Evolutionary conservation across 2,888 invertebrate species (phyloP), one percentile per base, ranked within the genome.

Genomic region (Acleris emargana): DNA sequence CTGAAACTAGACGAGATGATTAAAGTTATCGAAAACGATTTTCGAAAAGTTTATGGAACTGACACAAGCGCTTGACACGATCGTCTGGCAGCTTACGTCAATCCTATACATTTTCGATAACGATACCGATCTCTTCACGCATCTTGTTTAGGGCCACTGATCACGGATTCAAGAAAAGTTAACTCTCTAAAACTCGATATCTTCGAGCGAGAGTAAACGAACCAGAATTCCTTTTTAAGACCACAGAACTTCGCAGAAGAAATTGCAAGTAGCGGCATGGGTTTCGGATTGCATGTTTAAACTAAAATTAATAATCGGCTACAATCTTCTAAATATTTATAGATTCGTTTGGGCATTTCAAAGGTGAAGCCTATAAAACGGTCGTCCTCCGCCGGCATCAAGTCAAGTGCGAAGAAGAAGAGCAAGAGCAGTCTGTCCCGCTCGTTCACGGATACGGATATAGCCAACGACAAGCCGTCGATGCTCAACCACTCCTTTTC

Each of bases 401-500:
- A 92, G 73, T 69, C 81, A 1, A 82, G 89, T 9, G 84, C 91
- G 7, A 89, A 93, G 59, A 94, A 91, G 91, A 89, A 88, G 82
- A 84, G 81, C 71, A 93, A 93, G 81, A 85, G 84, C 52, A 77
- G 76, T 13, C 68, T 82, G 58, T 81, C 87, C 2, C 83, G 87
- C 64, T 87, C 91, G 1, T 86, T 77, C 83, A 87, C 88, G 11
- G 93, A 94, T 76, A 73, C 86, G 1, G 90, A 90, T 52, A 79
- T 90, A 70, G 81, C 88, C 57, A 87, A 89, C 75, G 93, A 94
- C 74, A 91, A 90, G 82, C 93, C 94, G 0, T 91, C 94, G 0
- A 93, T 94, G 83, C 83, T 94, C 78, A 93, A 94, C 73, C 92
- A 91, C 69, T 93, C 93, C 7, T 93, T 93, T 86, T 88, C 89